A percentile compares a stretch with the other conserved stretches of the same genome.
Conservation (phyloP, 1,140 invertebrate genomes). For the Pseudomyrmex pallidus region DNA sequence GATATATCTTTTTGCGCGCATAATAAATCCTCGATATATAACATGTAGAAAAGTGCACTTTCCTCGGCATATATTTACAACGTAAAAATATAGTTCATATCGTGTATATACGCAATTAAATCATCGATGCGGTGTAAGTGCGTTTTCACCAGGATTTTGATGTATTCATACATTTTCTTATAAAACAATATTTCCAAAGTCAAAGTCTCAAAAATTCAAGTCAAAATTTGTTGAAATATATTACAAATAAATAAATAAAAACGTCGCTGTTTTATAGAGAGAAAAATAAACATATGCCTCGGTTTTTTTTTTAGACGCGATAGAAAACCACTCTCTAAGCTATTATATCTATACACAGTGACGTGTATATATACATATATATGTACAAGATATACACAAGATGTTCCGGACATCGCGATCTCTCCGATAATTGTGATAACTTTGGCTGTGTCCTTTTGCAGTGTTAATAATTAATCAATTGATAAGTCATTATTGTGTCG, state of each 20-base stretch:
- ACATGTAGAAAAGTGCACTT: constrained; percentile 70
- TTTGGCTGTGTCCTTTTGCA: not conserved
- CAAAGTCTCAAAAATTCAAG: not conserved
- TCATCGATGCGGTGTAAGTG: not conserved
- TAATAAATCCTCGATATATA: constrained; percentile 47
- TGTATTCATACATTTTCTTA: not conserved
- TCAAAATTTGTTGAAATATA: no score
- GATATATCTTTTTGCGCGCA: constrained; percentile 16
- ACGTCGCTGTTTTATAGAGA: not conserved
- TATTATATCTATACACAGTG: constrained; percentile 20
- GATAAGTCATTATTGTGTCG: not conserved
- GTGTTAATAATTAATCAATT: not conserved
- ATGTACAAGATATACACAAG: constrained; percentile 38
- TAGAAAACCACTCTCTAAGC: constrained; percentile 33
- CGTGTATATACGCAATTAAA: constrained; percentile 23
- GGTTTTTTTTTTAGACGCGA: constrained; percentile 20
- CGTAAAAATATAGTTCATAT: constrained; percentile 61
- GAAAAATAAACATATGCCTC: constrained; percentile 18
- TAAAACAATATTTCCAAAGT: constrained; percentile 27
- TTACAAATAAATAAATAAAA: no score
- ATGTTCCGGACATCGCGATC: constrained; percentile 4
- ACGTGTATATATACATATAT: constrained; percentile 22
- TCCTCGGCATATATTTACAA: constrained; percentile 63
- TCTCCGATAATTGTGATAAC: not conserved
- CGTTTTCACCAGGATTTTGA: not conserved